Percentiles rank a stretch among this genome's conserved stretches.
Evolutionary conservation across 1,140 invertebrate genomes (phyloP).

Genomic region (Frieseomelitta varia): DNA sequence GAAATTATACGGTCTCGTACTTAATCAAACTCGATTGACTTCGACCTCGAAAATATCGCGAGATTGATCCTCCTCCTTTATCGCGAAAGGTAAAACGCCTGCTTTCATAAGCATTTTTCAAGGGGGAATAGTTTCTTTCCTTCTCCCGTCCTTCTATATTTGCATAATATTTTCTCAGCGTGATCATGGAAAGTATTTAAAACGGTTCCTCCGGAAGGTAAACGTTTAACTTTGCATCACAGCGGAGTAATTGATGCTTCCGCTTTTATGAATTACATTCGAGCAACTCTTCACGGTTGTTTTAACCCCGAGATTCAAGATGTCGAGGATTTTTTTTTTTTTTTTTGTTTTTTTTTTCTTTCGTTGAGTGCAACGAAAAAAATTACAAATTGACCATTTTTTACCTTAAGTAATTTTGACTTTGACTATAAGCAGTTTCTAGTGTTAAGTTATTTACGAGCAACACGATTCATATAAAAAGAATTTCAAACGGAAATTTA

Average conservation of each 20-base stretch:
- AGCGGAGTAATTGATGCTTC: not conserved
- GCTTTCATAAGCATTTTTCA: not conserved
- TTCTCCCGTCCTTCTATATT: not conserved
- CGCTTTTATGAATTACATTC: not conserved
- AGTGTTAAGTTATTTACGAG: no score
- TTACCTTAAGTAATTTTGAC: no score
- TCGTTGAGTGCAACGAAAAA: not conserved
- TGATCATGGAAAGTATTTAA: constrained; percentile 11
- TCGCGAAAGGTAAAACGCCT: not conserved
- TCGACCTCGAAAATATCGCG: no score
- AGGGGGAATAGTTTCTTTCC: not conserved
- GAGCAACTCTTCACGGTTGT: not conserved
- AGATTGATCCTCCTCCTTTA: no score
- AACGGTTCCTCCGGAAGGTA: not conserved
- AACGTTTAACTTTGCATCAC: constrained; percentile 17
- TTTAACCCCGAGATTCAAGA: not conserved
- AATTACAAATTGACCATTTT: no score
- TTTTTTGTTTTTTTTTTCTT: no score
- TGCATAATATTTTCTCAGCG: not conserved
- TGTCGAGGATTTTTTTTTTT: not conserved
- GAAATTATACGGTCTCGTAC: no score
- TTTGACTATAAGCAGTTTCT: no score
- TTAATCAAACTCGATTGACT: no score
- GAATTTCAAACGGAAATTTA: no score
- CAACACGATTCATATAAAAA: no score